Evolutionary conservation across 2,888 invertebrate species (phyloP), one percentile per base, ranked within the genome.

Genomic region (Rhagium mordax): DNA sequence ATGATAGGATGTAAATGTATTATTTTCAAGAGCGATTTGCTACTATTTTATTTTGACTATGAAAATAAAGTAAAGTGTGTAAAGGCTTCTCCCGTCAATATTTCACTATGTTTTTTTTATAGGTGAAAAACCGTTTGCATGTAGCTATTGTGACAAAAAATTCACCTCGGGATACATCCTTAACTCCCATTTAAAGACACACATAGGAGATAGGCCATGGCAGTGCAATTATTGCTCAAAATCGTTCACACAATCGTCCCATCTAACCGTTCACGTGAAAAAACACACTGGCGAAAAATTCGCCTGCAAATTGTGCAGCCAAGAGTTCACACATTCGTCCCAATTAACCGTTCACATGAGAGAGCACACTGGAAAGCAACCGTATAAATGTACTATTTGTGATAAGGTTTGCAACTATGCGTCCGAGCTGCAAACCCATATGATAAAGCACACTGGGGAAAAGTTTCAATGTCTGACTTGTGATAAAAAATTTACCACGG

Each of bases 121-220:
- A 6, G 87, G 87, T 10, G 87, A 87, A 77, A 86, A 86, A 75
- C 86, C 87, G 1, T 87, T 85, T 66, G 77, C 77, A 33, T 87
- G 87, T 68, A 76, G 79, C 0, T 83, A 83, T 24, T 87, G 87
- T 68, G 85, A 84, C 2, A 86, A 85, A 83, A 91, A 91, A 70
- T 92, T 92, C 81, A 90, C 91, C 0, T 91, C 91, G 85, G 89
- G 90, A 72, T 91, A 91, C 62, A 91, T 91, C 1, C 87, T 91
- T 27, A 91, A 89, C 80, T 91, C 91, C 0, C 92, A 92, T 79
- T 88, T 89, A 69, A 90, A 91, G 79, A 91, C 90, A 4, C 92
- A 92, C 85, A 92, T 92, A 0, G 92, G 92, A 6, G 92, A 92
- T 81, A 88, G 90, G 74, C 92, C 92, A 0, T 91, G 90, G 83